Conservation (phyloP, 2,888 invertebrate species). For the Eupithecia vulgata region DNA sequence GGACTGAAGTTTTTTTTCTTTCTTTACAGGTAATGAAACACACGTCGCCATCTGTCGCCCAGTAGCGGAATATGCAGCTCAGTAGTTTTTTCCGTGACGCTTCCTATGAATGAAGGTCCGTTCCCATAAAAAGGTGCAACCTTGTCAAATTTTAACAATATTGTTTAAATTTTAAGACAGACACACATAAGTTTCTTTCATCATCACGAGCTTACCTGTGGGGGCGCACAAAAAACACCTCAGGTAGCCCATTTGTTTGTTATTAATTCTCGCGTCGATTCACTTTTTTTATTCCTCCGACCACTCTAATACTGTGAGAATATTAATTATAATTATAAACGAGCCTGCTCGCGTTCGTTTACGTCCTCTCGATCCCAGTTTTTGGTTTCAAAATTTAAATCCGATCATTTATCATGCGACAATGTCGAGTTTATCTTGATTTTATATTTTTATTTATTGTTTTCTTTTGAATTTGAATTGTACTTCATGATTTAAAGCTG, state of each 20-base stretch:
- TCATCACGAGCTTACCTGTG: slow-evolving; percentile 78
- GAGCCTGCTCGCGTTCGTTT: slow-evolving; percentile 77
- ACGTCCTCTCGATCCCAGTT: slow-evolving; percentile 70
- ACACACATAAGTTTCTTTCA: slow-evolving; percentile 79
- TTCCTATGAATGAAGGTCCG: slow-evolving; percentile 74
- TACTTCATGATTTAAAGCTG: slow-evolving; percentile 53
- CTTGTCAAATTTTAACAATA: slow-evolving; percentile 79
- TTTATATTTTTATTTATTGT: slow-evolving; percentile 58
- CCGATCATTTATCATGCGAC: slow-evolving; percentile 83
- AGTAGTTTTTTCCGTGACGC: slow-evolving; percentile 62
- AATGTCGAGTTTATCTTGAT: slow-evolving; percentile 78
- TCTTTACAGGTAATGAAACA: slow-evolving; percentile 56
- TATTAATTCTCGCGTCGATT: slow-evolving; percentile 84
- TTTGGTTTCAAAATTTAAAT: slow-evolving; percentile 79
- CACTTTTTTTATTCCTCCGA: slow-evolving; percentile 72
- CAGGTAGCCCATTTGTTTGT: slow-evolving; percentile 85
- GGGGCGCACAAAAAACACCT: slow-evolving; percentile 80
- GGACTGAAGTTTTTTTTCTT: slow-evolving; percentile 42
- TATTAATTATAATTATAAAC: slow-evolving; percentile 85
- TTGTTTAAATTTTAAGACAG: slow-evolving; percentile 81
- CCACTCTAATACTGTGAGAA: slow-evolving; percentile 83
- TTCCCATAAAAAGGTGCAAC: slow-evolving; percentile 76
- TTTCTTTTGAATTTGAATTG: slow-evolving; percentile 44
- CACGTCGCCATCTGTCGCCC: slow-evolving; percentile 70
- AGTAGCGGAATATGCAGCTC: slow-evolving; percentile 57